These are phyloP conservation scores for Thalassarche chlororhynchos DNA, from an alignment of 2,113 vertebrate species.

Conservation along the genomic window DNA sequence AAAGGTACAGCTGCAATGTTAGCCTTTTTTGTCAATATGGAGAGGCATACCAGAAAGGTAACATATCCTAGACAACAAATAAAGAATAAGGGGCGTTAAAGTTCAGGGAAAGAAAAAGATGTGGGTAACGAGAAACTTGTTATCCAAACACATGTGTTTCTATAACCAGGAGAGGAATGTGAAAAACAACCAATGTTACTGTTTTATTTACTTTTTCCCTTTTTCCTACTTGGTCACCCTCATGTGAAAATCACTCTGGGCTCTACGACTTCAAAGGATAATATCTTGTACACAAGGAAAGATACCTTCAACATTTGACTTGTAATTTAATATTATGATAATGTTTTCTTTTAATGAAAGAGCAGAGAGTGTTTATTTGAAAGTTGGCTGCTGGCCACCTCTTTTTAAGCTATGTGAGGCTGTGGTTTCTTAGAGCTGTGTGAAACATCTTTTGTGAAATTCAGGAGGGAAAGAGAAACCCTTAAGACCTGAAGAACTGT, in stretches of 20 bases:
- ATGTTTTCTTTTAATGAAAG: slow-evolving; percentile 61
- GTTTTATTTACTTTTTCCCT: slow-evolving; percentile 33
- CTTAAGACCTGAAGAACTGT: neutral
- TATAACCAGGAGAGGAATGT: slow-evolving; percentile 23
- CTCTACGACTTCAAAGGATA: slow-evolving; percentile 24
- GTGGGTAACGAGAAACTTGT: neutral
- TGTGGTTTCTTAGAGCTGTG: neutral
- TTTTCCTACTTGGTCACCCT: neutral
- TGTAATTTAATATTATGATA: slow-evolving; percentile 57
- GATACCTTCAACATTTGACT: slow-evolving; percentile 38
- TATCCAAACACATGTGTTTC: neutral
- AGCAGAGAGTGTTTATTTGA: slow-evolving; percentile 46
- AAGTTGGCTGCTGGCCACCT: slow-evolving; percentile 29
- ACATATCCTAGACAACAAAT: neutral
- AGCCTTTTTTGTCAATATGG: neutral
- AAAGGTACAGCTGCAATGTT: neutral
- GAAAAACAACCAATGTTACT: neutral
- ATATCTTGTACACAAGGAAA: slow-evolving; percentile 22
- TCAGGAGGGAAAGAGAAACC: neutral
- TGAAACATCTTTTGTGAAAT: slow-evolving; percentile 5
- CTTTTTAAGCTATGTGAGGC: neutral
- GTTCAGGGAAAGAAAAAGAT: neutral
- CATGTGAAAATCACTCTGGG: slow-evolving; percentile 3
- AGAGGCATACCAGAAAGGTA: neutral
- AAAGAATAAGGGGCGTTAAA: neutral